These are phyloP conservation scores for Xylota sylvarum DNA, from an alignment of 2,888 invertebrate genomes.

Conservation along the genomic window DNA sequence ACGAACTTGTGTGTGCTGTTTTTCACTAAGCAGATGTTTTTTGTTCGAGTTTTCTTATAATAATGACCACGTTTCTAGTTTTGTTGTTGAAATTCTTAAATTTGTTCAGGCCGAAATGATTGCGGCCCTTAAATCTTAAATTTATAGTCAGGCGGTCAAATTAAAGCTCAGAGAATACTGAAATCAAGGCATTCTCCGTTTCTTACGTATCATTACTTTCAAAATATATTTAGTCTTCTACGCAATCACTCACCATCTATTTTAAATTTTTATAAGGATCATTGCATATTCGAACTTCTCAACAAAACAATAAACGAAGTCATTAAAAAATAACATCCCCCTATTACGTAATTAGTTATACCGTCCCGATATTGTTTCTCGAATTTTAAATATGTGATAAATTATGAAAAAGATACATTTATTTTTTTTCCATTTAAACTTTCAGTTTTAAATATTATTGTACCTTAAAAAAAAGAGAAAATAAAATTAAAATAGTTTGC, in stretches of 20 bases:
- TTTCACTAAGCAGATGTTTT: not conserved
- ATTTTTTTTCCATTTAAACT: not conserved
- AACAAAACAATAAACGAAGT: not conserved
- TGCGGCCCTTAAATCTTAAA: no score
- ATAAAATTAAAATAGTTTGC: constrained; percentile 47
- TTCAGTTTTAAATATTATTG: constrained; percentile 35
- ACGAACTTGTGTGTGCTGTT: not conserved
- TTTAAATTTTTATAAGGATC: no score
- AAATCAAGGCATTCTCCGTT: no score
- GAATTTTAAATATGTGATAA: constrained; percentile 43
- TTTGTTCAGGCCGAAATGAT: no score
- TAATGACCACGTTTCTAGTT: not conserved
- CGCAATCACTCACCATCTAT: no score
- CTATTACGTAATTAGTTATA: constrained; percentile 23
- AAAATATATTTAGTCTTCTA: no score
- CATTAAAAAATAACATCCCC: not conserved
- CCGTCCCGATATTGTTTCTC: constrained; percentile 38
- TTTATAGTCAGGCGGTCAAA: no score
- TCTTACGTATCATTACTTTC: no score
- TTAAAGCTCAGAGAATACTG: no score
- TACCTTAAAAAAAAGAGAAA: constrained; percentile 30
- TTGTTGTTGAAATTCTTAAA: no score
- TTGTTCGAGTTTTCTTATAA: not conserved
- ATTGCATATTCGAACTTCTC: not conserved
- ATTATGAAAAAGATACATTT: not conserved